Conservation (phyloP, 2,113 vertebrate genomes). For the Sphaerodactylus townsendi region DNA sequence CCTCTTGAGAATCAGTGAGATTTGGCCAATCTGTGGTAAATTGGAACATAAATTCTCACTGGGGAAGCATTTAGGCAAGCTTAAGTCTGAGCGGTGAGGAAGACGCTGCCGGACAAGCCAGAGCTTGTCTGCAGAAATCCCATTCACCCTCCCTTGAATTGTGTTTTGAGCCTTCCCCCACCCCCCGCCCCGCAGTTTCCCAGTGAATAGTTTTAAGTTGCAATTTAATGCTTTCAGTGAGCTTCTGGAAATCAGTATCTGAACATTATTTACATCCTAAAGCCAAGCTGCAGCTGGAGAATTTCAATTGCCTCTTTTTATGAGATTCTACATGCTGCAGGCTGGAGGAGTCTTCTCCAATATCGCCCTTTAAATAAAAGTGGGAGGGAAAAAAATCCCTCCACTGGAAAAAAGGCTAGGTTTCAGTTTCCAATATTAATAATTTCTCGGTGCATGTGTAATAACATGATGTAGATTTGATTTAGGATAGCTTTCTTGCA, state of each 20-base stretch:
- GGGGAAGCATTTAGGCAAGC: slow-evolving; percentile 33
- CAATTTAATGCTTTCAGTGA: slow-evolving; percentile 47
- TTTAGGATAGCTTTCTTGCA: slow-evolving; percentile 33
- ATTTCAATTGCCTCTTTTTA: slow-evolving; percentile 58
- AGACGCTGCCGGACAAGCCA: slow-evolving; percentile 34
- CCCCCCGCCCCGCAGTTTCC: too few species aligned
- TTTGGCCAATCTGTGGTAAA: slow-evolving; percentile 43
- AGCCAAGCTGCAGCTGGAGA: slow-evolving; percentile 51
- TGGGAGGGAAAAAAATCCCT: slow-evolving; percentile 7
- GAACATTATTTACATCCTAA: slow-evolving; percentile 57
- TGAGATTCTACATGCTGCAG: slow-evolving; percentile 27
- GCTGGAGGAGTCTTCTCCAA: slow-evolving; percentile 34
- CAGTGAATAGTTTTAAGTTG: slow-evolving; percentile 21
- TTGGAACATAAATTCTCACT: slow-evolving; percentile 44
- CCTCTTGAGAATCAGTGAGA: slow-evolving; percentile 6
- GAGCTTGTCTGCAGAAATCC: slow-evolving; percentile 38
- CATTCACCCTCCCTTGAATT: slow-evolving; percentile 25
- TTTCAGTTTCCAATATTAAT: slow-evolving; percentile 47
- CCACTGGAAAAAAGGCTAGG: neutral
- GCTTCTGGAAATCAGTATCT: slow-evolving; percentile 58
- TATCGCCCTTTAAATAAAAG: slow-evolving; percentile 30
- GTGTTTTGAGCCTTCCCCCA: neutral
- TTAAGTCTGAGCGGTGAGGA: slow-evolving; percentile 44
- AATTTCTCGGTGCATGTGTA: slow-evolving; percentile 18
- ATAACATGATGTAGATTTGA: slow-evolving; percentile 30